phyloP scores from a whole-genome alignment of 2,888 invertebrate genomes.

The Dendrolimus houi region DNA sequence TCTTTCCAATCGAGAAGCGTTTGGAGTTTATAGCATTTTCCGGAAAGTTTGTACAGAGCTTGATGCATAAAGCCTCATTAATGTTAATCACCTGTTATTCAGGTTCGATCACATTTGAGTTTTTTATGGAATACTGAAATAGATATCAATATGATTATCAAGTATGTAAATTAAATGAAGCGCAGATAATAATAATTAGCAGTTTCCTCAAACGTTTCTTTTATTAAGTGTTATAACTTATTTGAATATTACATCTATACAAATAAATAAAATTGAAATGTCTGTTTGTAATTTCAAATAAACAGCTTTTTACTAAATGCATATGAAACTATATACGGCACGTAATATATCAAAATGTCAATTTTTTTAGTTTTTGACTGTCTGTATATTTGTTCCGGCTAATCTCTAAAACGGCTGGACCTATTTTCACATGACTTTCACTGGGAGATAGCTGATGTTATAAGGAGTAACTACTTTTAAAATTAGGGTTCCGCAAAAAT shows the following conservation, averaged over 20 bases:
- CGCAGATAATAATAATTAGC: background rate
- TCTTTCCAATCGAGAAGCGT: conserved; percentile 7
- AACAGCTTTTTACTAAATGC: too few species aligned
- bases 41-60: conserved; percentile 26
- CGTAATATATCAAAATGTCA: too few species aligned
- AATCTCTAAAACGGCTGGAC: too few species aligned
- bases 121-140: conserved; percentile 3
- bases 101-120: background rate
- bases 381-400: too few species aligned
- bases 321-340: too few species aligned
- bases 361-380: too few species aligned
- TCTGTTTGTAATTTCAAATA: too few species aligned
- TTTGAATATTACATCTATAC: background rate
- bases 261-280: too few species aligned
- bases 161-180: background rate
- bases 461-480: too few species aligned
- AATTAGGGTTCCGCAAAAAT: too few species aligned
- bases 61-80: conserved; percentile 31
- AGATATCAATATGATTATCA: background rate
- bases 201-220: background rate
- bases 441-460: too few species aligned
- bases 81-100: conserved; percentile 24
- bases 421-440: too few species aligned
- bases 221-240: background rate
- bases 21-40: conserved; percentile 31